Evolutionary conservation across 1,140 invertebrate species (phyloP).

Genomic region (Hyles vespertilio): DNA sequence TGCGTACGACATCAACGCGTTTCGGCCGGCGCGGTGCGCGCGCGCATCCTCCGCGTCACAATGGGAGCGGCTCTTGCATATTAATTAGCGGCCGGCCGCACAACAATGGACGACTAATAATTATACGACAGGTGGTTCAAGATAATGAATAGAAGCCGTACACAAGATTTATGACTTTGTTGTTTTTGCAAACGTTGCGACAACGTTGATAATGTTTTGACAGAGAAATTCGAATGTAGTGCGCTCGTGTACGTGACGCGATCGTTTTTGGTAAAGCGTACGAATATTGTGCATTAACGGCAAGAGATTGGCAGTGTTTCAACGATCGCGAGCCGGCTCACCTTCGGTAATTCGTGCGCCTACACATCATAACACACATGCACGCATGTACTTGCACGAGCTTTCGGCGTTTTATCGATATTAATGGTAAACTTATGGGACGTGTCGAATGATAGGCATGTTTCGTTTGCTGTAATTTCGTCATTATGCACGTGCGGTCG

Average conservation of each 20-base stretch:
- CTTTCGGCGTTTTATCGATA: not conserved
- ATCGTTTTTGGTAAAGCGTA: conserved; percentile 8
- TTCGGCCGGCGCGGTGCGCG: conserved; percentile 22
- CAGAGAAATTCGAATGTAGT: too few relatives aligned
- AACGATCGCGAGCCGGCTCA: conserved; percentile 44
- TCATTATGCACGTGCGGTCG: too few relatives aligned
- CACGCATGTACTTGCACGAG: conserved; percentile 2
- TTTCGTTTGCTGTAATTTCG: too few relatives aligned
- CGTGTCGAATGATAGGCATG: too few relatives aligned
- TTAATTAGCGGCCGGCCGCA: conserved; percentile 24
- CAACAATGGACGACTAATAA: conserved; percentile 34
- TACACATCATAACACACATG: conserved; percentile 8
- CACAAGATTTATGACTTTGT: conserved; percentile 12
- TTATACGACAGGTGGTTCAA: conserved; percentile 32
- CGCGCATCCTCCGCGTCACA: conserved; percentile 33
- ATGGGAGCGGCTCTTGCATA: conserved; percentile 29
- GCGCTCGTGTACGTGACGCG: too few relatives aligned
- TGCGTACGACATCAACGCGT: conserved; percentile 61
- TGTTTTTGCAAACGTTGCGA: conserved; percentile 1
- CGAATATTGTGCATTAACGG: conserved; percentile 12
- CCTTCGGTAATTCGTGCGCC: conserved; percentile 38
- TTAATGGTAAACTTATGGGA: conserved; percentile 5
- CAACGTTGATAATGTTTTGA: too few relatives aligned
- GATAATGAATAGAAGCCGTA: conserved; percentile 19
- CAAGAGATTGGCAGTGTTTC: conserved; percentile 48